These are phyloP conservation scores for Macheiramphus alcinus DNA, from an alignment of 2,113 vertebrate genomes.

Conservation along the genomic window DNA sequence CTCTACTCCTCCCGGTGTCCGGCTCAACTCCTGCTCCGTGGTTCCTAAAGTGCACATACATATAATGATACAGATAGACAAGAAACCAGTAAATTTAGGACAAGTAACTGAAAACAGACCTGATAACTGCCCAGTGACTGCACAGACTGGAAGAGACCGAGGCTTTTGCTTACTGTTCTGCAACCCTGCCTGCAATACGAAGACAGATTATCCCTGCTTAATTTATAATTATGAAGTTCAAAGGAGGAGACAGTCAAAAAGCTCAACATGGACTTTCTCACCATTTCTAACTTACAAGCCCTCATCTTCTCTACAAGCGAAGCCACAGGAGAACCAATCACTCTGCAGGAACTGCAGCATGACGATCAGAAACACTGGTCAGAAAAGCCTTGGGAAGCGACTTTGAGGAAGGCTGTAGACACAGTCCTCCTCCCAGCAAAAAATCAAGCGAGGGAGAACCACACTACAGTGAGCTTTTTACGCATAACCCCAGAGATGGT, in stretches of 20 bases:
- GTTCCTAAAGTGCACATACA: conserved; percentile 7
- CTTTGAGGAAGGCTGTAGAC: neutral
- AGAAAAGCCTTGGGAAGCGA: neutral
- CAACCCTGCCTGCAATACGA: neutral
- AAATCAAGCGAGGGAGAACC: neutral
- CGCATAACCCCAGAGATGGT: neutral
- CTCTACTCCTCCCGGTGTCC: neutral
- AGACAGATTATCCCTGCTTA: neutral
- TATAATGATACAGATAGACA: neutral
- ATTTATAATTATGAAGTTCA: neutral
- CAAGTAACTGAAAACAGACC: conserved; percentile 31
- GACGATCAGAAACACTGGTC: neutral
- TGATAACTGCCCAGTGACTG: neutral
- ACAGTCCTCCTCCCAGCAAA: neutral
- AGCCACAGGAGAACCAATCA: neutral
- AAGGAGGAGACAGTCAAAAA: neutral
- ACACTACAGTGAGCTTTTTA: neutral
- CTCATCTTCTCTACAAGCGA: neutral
- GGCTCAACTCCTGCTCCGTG: conserved; percentile 15
- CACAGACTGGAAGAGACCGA: neutral
- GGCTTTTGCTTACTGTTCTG: conserved; percentile 1
- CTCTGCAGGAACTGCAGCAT: neutral
- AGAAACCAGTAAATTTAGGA: conserved; percentile 7
- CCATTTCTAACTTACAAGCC: neutral
- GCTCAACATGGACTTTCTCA: neutral